Conservation (phyloP, 2,797 vertebrate genomes). For the Ctenochaetus hawaiiensis region DNA sequence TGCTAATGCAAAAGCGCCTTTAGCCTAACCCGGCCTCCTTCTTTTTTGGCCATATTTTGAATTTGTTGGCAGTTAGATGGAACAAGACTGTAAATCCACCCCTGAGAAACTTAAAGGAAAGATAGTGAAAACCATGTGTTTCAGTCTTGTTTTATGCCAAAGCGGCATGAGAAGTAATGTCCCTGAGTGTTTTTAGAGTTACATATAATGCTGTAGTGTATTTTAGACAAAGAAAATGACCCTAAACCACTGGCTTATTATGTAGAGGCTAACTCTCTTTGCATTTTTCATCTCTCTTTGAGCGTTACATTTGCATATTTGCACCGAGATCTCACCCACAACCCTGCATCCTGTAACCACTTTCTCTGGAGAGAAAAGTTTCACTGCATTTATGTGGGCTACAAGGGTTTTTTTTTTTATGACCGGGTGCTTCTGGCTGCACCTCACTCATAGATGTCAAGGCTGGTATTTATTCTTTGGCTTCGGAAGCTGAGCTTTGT, state of each 20-base stretch:
- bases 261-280: not conserved
- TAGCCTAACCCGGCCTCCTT: not conserved
- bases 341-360: not conserved
- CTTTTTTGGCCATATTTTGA: not conserved
- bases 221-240: conserved; percentile 4
- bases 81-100: not conserved
- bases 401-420: conserved; percentile 1
- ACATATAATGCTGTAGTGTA: not conserved
- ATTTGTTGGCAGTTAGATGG: conserved; percentile 4
- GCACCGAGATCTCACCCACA: conserved; percentile 16
- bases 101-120: not conserved
- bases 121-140: not conserved
- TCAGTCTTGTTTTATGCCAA: not conserved
- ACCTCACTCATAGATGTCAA: conserved; percentile 34
- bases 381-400: conserved; percentile 17
- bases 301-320: conserved; percentile 21
- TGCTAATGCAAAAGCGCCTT: too few relatives aligned
- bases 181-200: not conserved
- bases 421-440: conserved; percentile 32
- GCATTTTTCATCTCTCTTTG: conserved; percentile 8
- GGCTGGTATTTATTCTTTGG: conserved; percentile 31
- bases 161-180: not conserved
- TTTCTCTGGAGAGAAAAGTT: conserved; percentile 15
- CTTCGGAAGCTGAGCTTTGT: conserved; percentile 30
- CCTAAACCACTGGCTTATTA: not conserved